Evolutionary conservation across 2,113 vertebrate genomes (phyloP).

Genomic region (Panurus biarmicus): DNA sequence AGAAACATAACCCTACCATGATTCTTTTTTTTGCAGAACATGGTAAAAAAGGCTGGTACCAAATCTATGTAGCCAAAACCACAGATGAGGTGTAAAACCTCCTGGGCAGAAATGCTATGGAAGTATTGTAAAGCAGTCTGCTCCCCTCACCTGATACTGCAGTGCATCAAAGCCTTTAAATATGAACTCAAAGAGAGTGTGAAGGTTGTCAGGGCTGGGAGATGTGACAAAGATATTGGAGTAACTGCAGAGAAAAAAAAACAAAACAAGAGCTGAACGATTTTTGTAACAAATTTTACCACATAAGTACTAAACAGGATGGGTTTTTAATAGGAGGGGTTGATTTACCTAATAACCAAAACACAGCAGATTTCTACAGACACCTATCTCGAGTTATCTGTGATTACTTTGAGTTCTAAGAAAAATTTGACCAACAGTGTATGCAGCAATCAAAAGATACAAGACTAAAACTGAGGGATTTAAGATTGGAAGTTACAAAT

Average conservation of each 20-base stretch:
- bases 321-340: neutral
- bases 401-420: neutral
- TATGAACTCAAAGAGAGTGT: constrained; percentile 96
- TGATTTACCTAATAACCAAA: neutral
- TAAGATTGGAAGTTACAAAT: neutral
- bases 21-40: neutral
- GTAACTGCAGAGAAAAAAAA: constrained; percentile 73
- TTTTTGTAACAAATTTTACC: neutral
- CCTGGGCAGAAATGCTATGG: fast-evolving
- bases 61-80: neutral
- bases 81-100: neutral
- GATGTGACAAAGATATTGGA: constrained; percentile 98
- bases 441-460: neutral
- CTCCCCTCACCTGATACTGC: constrained; percentile 80
- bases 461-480: neutral
- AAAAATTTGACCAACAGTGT: neutral
- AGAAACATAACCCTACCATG: neutral
- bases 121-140: neutral
- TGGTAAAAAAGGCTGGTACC: neutral
- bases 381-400: neutral
- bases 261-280: neutral
- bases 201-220: constrained; percentile 95
- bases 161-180: constrained; percentile 97
- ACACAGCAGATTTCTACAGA: neutral
- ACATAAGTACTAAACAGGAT: neutral